A percentile compares a stretch with the other conserved stretches of the same genome.
These are phyloP conservation scores for Megaleporinus macrocephalus DNA, from an alignment of 2,113 vertebrate genomes.

Conservation along the genomic window DNA sequence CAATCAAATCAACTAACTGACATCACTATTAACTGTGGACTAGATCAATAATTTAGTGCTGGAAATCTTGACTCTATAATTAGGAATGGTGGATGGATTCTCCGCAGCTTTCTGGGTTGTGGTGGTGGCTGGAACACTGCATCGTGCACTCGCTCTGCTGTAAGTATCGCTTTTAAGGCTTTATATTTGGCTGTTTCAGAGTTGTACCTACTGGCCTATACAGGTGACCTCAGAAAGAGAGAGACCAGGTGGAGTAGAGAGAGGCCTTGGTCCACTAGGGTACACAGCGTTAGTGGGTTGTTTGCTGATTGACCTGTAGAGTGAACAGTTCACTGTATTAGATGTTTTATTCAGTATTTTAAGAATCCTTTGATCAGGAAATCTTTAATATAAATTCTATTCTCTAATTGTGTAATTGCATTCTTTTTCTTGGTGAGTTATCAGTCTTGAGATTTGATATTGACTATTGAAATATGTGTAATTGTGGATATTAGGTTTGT, in stretches of 20 bases:
- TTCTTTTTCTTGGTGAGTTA: too few species aligned
- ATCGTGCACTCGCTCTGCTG: slow-evolving; percentile 32
- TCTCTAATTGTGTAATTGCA: too few species aligned
- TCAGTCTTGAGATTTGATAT: too few species aligned
- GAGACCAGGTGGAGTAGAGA: background rate
- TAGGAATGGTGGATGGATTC: slow-evolving; percentile 56
- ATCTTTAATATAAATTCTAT: too few species aligned
- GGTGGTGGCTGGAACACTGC: background rate
- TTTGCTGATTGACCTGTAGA: background rate
- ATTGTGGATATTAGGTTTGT: too few species aligned
- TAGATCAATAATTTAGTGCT: slow-evolving; percentile 63
- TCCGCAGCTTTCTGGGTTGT: slow-evolving; percentile 43
- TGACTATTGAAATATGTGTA: too few species aligned
- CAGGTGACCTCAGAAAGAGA: background rate
- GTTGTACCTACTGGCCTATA: background rate
- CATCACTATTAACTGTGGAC: slow-evolving; percentile 51
- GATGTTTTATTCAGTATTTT: too few species aligned
- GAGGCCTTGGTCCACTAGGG: too few species aligned
- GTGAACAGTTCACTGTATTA: too few species aligned
- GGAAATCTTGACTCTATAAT: slow-evolving; percentile 64
- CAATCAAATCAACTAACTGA: slow-evolving; percentile 49
- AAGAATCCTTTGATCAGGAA: too few species aligned
- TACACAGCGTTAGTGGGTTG: background rate
- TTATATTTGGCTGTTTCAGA: slow-evolving; percentile 23
- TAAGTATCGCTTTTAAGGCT: slow-evolving; percentile 27